phyloP scores from a whole-genome alignment of 2,888 invertebrate species.

The Tipula lateralis region DNA sequence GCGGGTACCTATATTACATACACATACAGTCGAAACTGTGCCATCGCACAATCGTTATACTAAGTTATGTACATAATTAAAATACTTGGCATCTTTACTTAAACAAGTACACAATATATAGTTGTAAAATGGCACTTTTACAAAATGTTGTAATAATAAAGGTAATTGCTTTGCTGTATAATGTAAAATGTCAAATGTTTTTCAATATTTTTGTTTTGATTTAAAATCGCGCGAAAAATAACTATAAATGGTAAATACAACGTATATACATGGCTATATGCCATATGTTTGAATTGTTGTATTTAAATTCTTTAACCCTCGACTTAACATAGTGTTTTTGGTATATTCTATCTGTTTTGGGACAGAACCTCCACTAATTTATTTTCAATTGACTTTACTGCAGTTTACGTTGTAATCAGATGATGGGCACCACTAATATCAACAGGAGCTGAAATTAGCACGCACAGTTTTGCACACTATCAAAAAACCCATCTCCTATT shows the following conservation, averaged over 20 bases:
- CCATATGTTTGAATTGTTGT: background rate
- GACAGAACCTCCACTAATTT: too few relatives aligned
- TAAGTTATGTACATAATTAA: background rate
- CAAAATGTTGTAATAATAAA: background rate
- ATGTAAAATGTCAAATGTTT: background rate
- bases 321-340: background rate
- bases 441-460: too few relatives aligned
- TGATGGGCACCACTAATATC: too few relatives aligned
- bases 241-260: background rate
- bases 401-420: too few relatives aligned
- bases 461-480: too few relatives aligned
- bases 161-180: background rate
- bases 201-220: background rate
- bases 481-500: too few relatives aligned
- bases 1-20: background rate
- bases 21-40: background rate
- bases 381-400: too few relatives aligned
- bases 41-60: background rate
- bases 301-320: background rate
- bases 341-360: too few relatives aligned
- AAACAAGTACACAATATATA: background rate
- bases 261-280: background rate
- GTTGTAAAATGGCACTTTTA: background rate
- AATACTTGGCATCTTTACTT: background rate
- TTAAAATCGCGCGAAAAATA: slow-evolving; percentile 14